Conservation (phyloP, 2,113 vertebrate genomes). For the Nerophis lumbriciformis region DNA sequence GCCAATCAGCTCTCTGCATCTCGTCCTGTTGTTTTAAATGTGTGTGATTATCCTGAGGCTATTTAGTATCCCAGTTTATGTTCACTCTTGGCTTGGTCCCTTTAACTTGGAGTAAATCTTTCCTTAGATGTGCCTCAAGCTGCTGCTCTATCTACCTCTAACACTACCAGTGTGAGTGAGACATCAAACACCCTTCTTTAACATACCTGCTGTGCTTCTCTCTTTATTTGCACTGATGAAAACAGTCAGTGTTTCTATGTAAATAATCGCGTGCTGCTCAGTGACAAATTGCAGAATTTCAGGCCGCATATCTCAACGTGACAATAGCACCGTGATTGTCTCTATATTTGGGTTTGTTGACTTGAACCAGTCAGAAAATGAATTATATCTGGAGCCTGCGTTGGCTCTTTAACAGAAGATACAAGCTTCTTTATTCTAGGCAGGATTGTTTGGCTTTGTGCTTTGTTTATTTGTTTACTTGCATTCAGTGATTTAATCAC, state of each 20-base stretch:
- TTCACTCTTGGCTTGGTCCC: not conserved
- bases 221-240: no score
- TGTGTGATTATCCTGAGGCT: not conserved
- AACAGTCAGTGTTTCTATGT: no score
- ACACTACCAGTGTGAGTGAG: not conserved
- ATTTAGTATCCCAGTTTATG: not conserved
- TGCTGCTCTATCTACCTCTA: not conserved
- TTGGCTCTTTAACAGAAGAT: constrained; percentile 46
- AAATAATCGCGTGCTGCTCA: not conserved
- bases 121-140: not conserved
- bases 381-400: constrained; percentile 33
- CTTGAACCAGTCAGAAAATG: constrained; percentile 22
- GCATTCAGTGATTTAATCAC: constrained; percentile 42
- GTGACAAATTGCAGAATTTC: not conserved
- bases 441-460: constrained; percentile 34
- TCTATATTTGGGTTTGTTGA: constrained; percentile 28
- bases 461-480: constrained; percentile 44
- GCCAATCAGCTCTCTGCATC: not conserved
- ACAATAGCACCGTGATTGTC: constrained; percentile 8
- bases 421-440: constrained; percentile 18
- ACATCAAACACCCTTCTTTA: not conserved
- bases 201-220: not conserved
- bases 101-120: not conserved
- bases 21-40: not conserved
- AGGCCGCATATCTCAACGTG: not conserved